Percentiles rank a stretch among this genome's conserved stretches.
phyloP scores from a whole-genome alignment of 2,888 invertebrate genomes.

The Blomia tropicalis region DNA sequence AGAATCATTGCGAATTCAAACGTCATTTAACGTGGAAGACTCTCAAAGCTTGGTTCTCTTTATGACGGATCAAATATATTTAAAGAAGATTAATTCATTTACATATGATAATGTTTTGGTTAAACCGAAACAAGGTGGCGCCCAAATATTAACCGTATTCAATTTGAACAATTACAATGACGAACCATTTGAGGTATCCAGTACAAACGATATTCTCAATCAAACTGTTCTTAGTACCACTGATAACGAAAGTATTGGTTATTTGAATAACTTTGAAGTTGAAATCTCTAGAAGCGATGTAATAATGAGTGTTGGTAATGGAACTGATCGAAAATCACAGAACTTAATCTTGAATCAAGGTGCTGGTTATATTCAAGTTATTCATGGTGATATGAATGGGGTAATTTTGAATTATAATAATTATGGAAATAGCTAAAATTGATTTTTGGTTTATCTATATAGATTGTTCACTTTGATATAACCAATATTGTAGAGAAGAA shows the following conservation, averaged over 20 bases:
- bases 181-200: background rate
- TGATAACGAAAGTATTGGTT: background rate
- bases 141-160: background rate
- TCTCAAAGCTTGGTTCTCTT: background rate
- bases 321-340: background rate
- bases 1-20: background rate
- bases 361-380: constrained; percentile 6
- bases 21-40: background rate
- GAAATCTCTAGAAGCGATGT: background rate
- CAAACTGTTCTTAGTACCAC: background rate
- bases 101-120: constrained; percentile 6
- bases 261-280: constrained; percentile 6
- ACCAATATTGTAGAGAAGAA: constrained; percentile 23
- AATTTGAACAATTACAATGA: constrained; percentile 12
- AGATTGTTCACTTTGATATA: background rate
- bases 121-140: constrained; percentile 11
- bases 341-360: background rate
- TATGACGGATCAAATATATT: too few relatives aligned
- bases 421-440: background rate
- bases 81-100: too few relatives aligned
- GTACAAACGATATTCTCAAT: background rate
- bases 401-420: background rate
- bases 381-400: background rate
- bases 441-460: background rate
- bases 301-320: background rate